Evolutionary conservation across 2,888 invertebrate species (phyloP).

Genomic region (Hirtodrosophila cameraria): DNA sequence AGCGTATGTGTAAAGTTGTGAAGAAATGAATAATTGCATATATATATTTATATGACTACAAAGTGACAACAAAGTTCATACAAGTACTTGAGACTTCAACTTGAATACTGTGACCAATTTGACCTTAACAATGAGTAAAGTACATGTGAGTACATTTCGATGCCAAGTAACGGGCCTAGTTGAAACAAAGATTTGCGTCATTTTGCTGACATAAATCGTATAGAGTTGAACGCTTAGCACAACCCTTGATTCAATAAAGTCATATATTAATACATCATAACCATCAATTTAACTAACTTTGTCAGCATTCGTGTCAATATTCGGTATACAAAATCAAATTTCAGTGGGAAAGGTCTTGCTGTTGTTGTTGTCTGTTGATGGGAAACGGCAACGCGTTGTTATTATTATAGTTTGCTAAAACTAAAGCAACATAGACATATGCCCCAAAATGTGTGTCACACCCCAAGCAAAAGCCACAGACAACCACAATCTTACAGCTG

Average conservation of each 20-base stretch:
- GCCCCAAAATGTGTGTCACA: conserved; percentile 68
- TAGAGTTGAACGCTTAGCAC: no score
- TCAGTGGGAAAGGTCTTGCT: conserved; percentile 53
- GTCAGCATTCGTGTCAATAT: conserved; percentile 57
- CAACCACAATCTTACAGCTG: conserved; percentile 5
- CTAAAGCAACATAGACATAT: conserved; percentile 37
- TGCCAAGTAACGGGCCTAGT: no score
- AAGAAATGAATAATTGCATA: conserved; percentile 30
- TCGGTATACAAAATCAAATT: conserved; percentile 40
- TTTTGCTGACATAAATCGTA: conserved; percentile 8
- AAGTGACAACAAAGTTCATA: conserved; percentile 48
- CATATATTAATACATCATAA: conserved; percentile 6
- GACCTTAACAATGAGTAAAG: conserved; percentile 69
- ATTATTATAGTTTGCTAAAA: conserved; percentile 39
- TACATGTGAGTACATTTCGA: conserved; percentile 79
- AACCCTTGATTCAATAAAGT: neutral
- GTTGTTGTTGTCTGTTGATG: conserved; percentile 8
- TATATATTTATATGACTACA: conserved; percentile 7
- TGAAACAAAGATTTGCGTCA: no score
- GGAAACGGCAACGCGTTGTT: conserved; percentile 38
- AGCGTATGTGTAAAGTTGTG: conserved; percentile 39
- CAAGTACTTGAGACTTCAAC: conserved; percentile 27
- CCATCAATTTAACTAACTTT: conserved; percentile 34
- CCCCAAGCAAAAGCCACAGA: conserved; percentile 45
- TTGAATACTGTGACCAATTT: conserved; percentile 12